phyloP scores from a whole-genome alignment of 2,113 vertebrate species.

The Eonycteris spelaea region DNA sequence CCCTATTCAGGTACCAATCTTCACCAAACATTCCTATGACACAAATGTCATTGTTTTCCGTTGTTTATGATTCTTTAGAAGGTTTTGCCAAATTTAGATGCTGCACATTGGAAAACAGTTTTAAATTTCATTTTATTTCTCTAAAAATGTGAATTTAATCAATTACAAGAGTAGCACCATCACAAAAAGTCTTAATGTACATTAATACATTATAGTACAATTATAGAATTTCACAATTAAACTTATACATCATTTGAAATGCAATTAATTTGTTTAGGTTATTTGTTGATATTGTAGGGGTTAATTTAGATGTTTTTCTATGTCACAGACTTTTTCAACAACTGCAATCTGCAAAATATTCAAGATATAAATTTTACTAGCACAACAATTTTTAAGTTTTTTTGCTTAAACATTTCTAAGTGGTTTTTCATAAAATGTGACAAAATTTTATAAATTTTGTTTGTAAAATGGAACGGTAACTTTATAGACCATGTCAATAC shows the following conservation, averaged over 20 bases:
- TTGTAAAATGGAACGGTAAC: not conserved
- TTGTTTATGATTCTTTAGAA: slow-evolving; percentile 10
- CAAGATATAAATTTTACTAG: not conserved
- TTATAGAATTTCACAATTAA: slow-evolving; percentile 3
- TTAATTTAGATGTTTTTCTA: not conserved
- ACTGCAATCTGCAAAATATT: not conserved
- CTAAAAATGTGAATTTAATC: not conserved
- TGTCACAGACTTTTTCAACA: not conserved
- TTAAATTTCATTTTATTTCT: slow-evolving; percentile 3
- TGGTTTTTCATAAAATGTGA: not conserved
- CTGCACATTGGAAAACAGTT: not conserved
- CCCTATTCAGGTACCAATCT: not conserved
- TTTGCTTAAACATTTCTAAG: not conserved
- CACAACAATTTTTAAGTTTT: not conserved
- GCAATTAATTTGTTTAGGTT: not conserved
- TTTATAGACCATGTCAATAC: not conserved
- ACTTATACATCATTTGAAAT: not conserved
- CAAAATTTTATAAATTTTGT: not conserved
- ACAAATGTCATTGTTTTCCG: not conserved
- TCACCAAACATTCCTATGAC: not conserved
- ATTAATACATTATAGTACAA: not conserved
- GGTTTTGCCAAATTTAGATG: not conserved
- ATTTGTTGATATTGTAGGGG: not conserved
- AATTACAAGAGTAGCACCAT: not conserved
- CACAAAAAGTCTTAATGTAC: not conserved